Conservation (phyloP, 2,113 vertebrate species). For the Megaptera novaeangliae region DNA sequence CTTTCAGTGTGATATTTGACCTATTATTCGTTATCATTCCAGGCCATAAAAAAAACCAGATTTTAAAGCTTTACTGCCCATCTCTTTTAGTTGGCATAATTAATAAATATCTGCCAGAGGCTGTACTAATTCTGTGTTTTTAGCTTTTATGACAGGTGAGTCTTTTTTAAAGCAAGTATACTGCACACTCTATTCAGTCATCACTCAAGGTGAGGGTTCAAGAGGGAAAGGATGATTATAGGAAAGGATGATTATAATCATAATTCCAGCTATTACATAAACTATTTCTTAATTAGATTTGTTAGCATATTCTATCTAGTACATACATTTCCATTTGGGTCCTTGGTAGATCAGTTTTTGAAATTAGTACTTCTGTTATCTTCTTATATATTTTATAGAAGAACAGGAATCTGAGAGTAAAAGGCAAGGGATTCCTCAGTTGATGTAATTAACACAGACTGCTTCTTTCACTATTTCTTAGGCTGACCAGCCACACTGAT, state of each 20-base stretch:
- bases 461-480: neutral
- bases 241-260: neutral
- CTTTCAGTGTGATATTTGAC: conserved; percentile 8
- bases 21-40: conserved; percentile 29
- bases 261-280: neutral
- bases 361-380: neutral
- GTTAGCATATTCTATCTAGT: neutral
- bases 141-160: conserved; percentile 20
- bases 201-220: neutral
- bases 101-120: conserved; percentile 45
- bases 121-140: conserved; percentile 19
- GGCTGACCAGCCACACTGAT: neutral
- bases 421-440: neutral
- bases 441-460: neutral
- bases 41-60: neutral
- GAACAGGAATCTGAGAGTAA: neutral
- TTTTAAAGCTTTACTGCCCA: conserved; percentile 45
- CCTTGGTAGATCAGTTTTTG: neutral
- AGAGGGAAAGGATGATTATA: neutral
- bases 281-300: neutral
- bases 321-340: neutral
- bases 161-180: neutral
- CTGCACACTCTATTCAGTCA: neutral
- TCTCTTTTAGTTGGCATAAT: conserved; percentile 29
- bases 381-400: neutral